Evolutionary conservation across 2,888 invertebrate species (phyloP), one percentile per base, ranked within the genome.

Genomic region (Spisula solida): DNA sequence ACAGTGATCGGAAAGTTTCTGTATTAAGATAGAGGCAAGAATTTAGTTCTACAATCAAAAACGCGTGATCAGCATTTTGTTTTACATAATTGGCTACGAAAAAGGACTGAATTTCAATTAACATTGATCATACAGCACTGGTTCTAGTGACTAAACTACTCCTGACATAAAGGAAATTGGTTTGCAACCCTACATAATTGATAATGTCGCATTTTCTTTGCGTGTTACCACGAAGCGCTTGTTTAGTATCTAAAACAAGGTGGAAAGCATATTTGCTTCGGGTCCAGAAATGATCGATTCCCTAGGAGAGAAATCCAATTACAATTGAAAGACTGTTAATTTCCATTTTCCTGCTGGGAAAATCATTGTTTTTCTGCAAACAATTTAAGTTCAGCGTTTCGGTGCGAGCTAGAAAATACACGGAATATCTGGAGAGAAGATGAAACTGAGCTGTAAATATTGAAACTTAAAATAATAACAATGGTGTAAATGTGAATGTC

Each of bases 111-210:
- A 25, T 60, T 66, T 66, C n/a, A 66, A 66, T 66, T 66, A 66
- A 66, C 25, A 66, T 66, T 25, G 60, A 66, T 66, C 60, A 66
- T 25, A 66, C 60, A 25, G n/a, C n/a, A 25, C 60, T 66, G 25
- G 60, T 66, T 66, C 60, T 25, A 25, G 25, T 66, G 55, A 34
- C 51, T 56, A 60, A 60, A 82, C 29, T 34, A 34, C 34, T 82
- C 20, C 60, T 75, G 83, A 51, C 83, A 83, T 47, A 25, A 47
- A 83, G 75, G 41, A 83, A 75, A 83, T 70, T 83, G 56, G 48
- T 66, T 48, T 41, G 60, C 83, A 83, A 66, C 75, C 47, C n/a
- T 34, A 31, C 29, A 18, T 20, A 70, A 83, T 75, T 83, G 75
- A 75, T 25, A 70, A 20, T 29, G 75, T 41, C 83, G 75, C 47